These are phyloP conservation scores for Drosophila kohkoa DNA, from an alignment of 1,140 invertebrate genomes.

Conservation along the genomic window DNA sequence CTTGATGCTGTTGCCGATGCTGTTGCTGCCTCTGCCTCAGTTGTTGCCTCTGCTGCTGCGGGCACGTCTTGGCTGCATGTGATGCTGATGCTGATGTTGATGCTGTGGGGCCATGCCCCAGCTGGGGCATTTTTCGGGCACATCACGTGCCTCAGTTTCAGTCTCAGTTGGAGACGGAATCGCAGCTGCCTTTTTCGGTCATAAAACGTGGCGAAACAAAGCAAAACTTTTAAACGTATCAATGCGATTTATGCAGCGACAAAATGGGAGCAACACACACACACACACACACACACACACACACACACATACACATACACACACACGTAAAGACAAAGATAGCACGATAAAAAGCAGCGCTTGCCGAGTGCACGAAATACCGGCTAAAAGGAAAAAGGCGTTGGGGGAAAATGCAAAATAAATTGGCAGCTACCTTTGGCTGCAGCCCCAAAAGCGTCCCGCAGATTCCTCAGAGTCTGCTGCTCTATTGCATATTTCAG, in stretches of 20 bases:
- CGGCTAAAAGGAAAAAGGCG: conserved; percentile 29
- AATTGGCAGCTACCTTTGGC: conserved; percentile 79
- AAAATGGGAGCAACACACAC: conserved; percentile 43
- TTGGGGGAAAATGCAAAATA: conserved; percentile 71
- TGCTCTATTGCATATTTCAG: conserved; percentile 76
- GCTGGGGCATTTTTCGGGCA: conserved; percentile 47
- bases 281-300: conserved; percentile 25
- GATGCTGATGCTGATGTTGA: neutral
- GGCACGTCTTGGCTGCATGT: conserved; percentile 58
- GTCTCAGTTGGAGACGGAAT: conserved; percentile 45
- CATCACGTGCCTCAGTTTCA: conserved; percentile 58
- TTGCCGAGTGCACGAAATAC: neutral
- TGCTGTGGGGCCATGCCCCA: conserved; percentile 30
- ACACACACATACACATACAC: conserved; percentile 8
- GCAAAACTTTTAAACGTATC: conserved; percentile 67
- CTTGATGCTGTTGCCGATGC: conserved; percentile 38
- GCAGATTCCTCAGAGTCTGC: conserved; percentile 33
- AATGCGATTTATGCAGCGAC: conserved; percentile 79
- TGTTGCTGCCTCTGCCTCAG: conserved; percentile 9
- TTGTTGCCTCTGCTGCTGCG: conserved; percentile 22
- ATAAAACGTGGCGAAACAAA: conserved; percentile 78
- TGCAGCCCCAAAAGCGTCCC: conserved; percentile 20
- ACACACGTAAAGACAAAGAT: conserved; percentile 22
- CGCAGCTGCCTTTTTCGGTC: conserved; percentile 53
- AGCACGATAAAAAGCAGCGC: conserved; percentile 43